A percentile compares a stretch with the other conserved stretches of the same genome.
Evolutionary conservation across 2,113 vertebrate species (phyloP).

Genomic region (Murina feae): DNA sequence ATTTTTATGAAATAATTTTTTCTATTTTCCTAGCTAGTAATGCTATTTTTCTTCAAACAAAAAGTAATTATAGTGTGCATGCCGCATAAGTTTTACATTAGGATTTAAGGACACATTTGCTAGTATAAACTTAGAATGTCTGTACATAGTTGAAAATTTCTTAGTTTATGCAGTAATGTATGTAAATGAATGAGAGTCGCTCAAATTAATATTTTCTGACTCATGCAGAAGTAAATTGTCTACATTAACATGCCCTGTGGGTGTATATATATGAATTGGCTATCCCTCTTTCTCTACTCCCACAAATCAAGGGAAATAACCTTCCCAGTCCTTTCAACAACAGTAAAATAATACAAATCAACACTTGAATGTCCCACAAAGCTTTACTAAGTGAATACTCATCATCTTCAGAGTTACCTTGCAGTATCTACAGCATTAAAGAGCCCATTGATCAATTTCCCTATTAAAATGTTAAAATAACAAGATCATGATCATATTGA

Average conservation of each 20-base stretch:
- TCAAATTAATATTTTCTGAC: slow-evolving; percentile 11
- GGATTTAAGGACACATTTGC: slow-evolving; percentile 41
- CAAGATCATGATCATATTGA: background rate
- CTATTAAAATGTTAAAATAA: slow-evolving; percentile 34
- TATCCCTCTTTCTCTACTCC: background rate
- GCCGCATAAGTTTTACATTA: slow-evolving; percentile 31
- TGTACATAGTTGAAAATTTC: background rate
- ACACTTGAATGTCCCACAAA: background rate
- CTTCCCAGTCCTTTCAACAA: background rate
- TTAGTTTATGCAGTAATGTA: slow-evolving; percentile 2
- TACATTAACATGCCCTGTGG: background rate
- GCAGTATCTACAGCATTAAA: background rate
- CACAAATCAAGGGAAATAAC: slow-evolving; percentile 26
- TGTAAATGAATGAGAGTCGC: background rate
- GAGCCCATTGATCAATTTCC: background rate
- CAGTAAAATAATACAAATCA: background rate
- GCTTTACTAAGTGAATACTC: background rate
- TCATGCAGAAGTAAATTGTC: background rate
- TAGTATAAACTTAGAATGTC: slow-evolving; percentile 22
- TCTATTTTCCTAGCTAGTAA: background rate
- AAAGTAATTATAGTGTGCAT: slow-evolving; percentile 25
- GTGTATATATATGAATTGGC: background rate
- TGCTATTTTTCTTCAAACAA: slow-evolving; percentile 27
- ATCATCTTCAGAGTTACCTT: background rate
- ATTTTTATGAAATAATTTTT: slow-evolving; percentile 28